A percentile compares a stretch with the other conserved stretches of the same genome.
Evolutionary conservation across 2,113 vertebrate species (phyloP).

Genomic region (Phyllostomus discolor): DNA sequence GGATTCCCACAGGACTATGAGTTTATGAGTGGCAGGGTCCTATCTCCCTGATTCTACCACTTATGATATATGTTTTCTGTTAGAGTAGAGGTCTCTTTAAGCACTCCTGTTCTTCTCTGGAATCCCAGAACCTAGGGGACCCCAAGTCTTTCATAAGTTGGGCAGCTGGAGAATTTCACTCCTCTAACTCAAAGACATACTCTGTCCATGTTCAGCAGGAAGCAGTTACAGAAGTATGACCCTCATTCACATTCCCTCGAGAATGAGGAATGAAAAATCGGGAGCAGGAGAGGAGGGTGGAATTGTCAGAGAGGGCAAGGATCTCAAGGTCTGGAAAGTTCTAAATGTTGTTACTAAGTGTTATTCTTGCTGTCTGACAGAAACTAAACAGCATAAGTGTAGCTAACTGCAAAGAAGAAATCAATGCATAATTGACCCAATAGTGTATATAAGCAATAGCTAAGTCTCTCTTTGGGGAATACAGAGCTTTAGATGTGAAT

Average conservation of each 20-base stretch:
- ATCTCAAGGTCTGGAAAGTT: background rate
- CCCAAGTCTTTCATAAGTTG: background rate
- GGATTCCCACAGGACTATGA: background rate
- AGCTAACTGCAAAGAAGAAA: background rate
- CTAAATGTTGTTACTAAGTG: background rate
- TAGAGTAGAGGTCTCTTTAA: background rate
- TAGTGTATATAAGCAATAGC: background rate
- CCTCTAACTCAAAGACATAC: background rate
- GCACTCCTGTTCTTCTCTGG: background rate
- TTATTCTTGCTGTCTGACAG: background rate
- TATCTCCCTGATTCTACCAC: background rate
- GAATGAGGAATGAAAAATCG: background rate
- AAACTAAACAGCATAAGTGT: background rate
- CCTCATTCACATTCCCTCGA: background rate
- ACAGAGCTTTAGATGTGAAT: background rate
- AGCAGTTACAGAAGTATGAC: background rate
- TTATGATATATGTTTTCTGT: background rate
- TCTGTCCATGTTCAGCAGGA: background rate
- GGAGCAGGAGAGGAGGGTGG: background rate
- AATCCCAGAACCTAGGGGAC: background rate
- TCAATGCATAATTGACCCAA: background rate
- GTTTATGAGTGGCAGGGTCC: background rate
- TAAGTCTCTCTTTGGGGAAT: background rate
- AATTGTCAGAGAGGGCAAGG: background rate
- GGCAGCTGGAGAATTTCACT: background rate